phyloP scores from a whole-genome alignment of 2,888 invertebrate species.

The Brenthis daphne region DNA sequence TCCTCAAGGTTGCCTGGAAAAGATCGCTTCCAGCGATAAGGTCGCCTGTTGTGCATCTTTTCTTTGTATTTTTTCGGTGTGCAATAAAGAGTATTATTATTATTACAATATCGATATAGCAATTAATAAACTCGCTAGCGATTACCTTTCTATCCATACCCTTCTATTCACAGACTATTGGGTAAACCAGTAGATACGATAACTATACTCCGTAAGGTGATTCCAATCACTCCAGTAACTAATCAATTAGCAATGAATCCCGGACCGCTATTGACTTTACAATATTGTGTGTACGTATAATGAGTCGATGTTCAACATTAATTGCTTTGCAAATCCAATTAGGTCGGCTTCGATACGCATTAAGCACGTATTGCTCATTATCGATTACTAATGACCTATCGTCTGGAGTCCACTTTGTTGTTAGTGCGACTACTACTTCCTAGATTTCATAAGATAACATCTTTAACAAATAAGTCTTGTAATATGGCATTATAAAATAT shows the following conservation, averaged over 20 bases:
- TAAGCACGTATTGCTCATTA: constrained; percentile 74
- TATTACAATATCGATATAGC: neutral
- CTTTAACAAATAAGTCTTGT: neutral
- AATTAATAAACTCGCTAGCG: neutral
- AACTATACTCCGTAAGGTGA: constrained; percentile 21
- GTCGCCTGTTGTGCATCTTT: too few relatives aligned
- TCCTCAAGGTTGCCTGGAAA: too few relatives aligned
- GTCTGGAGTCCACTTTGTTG: constrained; percentile 47
- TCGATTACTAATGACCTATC: constrained; percentile 70
- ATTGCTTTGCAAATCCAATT: constrained; percentile 80
- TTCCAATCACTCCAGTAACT: constrained; percentile 46
- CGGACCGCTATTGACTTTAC: constrained; percentile 63
- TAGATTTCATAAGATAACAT: neutral
- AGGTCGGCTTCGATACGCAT: constrained; percentile 66
- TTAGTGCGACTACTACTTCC: constrained; percentile 4
- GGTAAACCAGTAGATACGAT: constrained; percentile 18
- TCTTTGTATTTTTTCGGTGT: too few relatives aligned
- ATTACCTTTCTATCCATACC: neutral
- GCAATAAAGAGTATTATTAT: too few relatives aligned
- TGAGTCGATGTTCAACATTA: constrained; percentile 71
- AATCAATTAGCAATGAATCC: constrained; percentile 67
- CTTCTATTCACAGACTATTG: neutral
- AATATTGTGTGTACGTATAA: constrained; percentile 65
- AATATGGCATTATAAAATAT: neutral
- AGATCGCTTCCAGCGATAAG: too few relatives aligned